Percentiles rank a stretch among this genome's conserved stretches.
phyloP scores from a whole-genome alignment of 2,888 invertebrate genomes.

The Hydropsyche betteni region DNA sequence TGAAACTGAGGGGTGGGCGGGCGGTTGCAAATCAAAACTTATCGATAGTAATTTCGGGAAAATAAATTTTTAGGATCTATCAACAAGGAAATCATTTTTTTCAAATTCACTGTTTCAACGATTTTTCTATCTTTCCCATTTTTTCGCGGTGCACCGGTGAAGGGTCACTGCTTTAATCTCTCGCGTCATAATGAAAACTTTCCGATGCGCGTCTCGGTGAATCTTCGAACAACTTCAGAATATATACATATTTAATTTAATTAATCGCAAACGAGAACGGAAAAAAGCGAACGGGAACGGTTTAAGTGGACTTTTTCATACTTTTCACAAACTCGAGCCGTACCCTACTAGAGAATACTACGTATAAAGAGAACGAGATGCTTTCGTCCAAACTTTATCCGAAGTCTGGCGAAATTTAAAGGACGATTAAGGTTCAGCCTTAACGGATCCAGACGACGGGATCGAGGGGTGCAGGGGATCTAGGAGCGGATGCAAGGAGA shows the following conservation, averaged over 20 bases:
- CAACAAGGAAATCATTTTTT: too few relatives aligned
- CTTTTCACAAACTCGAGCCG: conserved; percentile 2
- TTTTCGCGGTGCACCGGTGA: too few relatives aligned
- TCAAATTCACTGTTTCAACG: too few relatives aligned
- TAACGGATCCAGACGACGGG: conserved; percentile 15
- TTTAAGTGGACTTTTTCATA: conserved; percentile 21
- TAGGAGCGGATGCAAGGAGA: conserved; percentile 23
- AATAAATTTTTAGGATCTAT: too few relatives aligned
- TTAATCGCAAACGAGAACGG: background rate
- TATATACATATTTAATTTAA: conserved; percentile 30
- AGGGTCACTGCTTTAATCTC: too few relatives aligned
- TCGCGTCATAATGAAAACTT: too few relatives aligned
- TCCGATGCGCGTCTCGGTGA: too few relatives aligned
- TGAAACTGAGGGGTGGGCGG: too few relatives aligned
- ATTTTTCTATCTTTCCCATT: too few relatives aligned
- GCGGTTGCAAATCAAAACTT: too few relatives aligned
- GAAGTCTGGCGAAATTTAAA: conserved; percentile 37
- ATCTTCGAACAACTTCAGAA: background rate
- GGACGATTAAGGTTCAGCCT: conserved; percentile 43
- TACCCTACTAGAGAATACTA: too few relatives aligned
- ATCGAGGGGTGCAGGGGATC: background rate
- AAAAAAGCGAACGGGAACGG: background rate
- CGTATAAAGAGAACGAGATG: background rate
- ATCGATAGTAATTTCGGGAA: too few relatives aligned
- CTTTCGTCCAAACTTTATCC: conserved; percentile 32